These are phyloP conservation scores for Okamejei kenojei DNA, from an alignment of 2,797 vertebrate genomes.

Conservation along the genomic window DNA sequence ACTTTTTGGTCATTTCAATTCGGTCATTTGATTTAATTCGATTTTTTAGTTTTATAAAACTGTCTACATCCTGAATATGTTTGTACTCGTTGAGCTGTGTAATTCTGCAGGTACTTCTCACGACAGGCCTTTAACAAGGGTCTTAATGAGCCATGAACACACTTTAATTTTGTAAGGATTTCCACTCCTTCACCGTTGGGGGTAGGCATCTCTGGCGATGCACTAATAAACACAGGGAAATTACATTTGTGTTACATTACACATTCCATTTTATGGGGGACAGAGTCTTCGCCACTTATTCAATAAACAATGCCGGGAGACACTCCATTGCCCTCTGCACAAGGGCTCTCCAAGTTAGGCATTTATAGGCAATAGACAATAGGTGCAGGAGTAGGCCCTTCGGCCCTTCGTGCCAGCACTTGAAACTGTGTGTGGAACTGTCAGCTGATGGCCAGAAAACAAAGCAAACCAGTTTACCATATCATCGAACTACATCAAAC, in stretches of 20 bases:
- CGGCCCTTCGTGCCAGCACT: too few species aligned
- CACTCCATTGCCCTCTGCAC: too few species aligned
- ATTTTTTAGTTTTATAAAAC: not conserved
- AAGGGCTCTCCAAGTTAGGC: not conserved
- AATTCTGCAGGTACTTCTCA: constrained; percentile 18
- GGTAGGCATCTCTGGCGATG: not conserved
- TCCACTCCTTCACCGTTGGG: not conserved
- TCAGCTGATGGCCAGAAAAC: not conserved
- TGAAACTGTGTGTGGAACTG: not conserved
- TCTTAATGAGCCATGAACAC: not conserved
- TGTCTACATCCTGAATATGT: not conserved
- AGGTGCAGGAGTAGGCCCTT: too few species aligned
- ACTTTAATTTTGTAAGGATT: not conserved
- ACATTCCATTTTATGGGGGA: not conserved
- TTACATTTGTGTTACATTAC: not conserved
- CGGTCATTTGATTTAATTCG: too few species aligned
- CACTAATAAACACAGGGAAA: not conserved
- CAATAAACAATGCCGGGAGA: too few species aligned
- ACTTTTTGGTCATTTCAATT: too few species aligned
- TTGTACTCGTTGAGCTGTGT: not conserved
- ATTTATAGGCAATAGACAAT: not conserved
- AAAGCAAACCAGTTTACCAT: not conserved
- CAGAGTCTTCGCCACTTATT: not conserved
- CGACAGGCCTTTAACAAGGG: not conserved
- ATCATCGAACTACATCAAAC: not conserved